A percentile compares a stretch with the other conserved stretches of the same genome.
These are phyloP conservation scores for Patella vulgata DNA, from an alignment of 1,140 invertebrate species.

Conservation along the genomic window DNA sequence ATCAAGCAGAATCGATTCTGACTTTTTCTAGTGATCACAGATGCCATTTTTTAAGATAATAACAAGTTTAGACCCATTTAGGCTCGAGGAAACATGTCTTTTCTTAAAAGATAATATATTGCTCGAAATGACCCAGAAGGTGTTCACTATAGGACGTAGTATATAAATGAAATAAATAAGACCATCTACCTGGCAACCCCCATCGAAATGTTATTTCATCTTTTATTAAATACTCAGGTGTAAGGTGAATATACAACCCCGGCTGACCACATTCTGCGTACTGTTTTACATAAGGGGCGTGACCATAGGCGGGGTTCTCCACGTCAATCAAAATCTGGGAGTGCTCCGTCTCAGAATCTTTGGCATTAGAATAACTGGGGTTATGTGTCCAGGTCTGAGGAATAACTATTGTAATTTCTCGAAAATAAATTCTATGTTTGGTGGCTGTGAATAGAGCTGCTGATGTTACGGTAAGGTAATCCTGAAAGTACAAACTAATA, in stretches of 20 bases:
- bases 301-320: slow-evolving; percentile 36
- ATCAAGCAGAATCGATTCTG: no score
- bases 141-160: no score
- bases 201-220: slow-evolving; percentile 31
- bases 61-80: no score
- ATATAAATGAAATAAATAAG: no score
- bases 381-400: slow-evolving; percentile 26
- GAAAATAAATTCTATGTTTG: slow-evolving; percentile 30
- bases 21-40: no score
- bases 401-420: slow-evolving; percentile 33
- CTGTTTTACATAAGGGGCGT: slow-evolving; percentile 43
- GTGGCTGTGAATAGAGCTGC: slow-evolving; percentile 30
- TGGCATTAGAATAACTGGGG: slow-evolving; percentile 22
- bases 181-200: slow-evolving; percentile 35
- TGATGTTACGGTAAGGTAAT: slow-evolving; percentile 32
- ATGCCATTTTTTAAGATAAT: no score
- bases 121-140: no score
- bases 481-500: slow-evolving; percentile 16
- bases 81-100: no score
- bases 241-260: slow-evolving; percentile 46
- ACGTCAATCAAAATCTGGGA: slow-evolving; percentile 38
- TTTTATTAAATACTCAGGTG: slow-evolving; percentile 34
- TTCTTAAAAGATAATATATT: no score
- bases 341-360: slow-evolving; percentile 27
- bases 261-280: slow-evolving; percentile 37